Evolutionary conservation across 2,113 vertebrate genomes (phyloP), one percentile per base, ranked within the genome.

Genomic region (Urocitellus parryii): DNA sequence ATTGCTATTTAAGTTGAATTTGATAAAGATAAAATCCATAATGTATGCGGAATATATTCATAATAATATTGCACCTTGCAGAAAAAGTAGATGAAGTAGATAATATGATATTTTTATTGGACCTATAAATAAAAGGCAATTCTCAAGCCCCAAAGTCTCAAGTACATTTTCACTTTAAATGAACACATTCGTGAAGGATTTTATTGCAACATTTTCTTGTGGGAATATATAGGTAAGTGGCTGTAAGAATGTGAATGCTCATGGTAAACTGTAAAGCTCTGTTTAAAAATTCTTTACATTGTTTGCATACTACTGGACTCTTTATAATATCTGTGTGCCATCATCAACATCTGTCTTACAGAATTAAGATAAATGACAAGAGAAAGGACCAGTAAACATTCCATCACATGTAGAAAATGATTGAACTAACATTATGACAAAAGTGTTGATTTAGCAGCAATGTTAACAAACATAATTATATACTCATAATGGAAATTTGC

Each of bases 31-130:
- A 98, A 96, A 96, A 96, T 97, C 61, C 77, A 95, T 94, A 96
- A 90, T 95, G 72, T 83, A 95, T 79, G 56, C 91, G 90, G 84
- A 94, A 97, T 97, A 81, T 95, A 97, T 94, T 96, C 95, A 96
- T 97, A 97, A 97, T 53, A 95, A 87, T 97, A 96, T 97, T 96
- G 93, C 65, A 97, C 97, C 97, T 98, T 98, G 95, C 14, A 16
- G 96, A 97, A 96, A 97, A 97, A 97, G 93, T 93, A 97, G 96
- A 98, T 97, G 88, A 97, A 98, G 92, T 97, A 97, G 95, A 97
- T 97, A 97, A 96, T 97, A 96, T 90, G 85, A 96, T 96, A 78
- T 95, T 96, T 97, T 98, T 98, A 97, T 98, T 97, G 96, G 95
- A 91, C 74, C 89, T 96, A 97, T 97, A 97, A 97, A 97, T 97